phyloP scores from a whole-genome alignment of 1,140 invertebrate species.

The Aphidius ervi region DNA sequence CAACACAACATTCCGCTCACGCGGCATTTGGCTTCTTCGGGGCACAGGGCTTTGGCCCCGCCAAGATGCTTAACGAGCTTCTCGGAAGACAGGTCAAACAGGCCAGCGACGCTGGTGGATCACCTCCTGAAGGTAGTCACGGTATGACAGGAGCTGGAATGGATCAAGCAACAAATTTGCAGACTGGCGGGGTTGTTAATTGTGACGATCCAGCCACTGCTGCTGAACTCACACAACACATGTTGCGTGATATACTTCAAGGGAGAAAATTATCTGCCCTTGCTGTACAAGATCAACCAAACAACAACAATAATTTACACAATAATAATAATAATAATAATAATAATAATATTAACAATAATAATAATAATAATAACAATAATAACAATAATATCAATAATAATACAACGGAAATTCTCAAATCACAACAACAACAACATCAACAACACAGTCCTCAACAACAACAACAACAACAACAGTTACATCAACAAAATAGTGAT shows the following conservation, averaged over 20 bases:
- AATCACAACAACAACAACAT: constrained; percentile 47
- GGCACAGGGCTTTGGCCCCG: constrained; percentile 66
- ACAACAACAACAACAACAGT: constrained; percentile 40
- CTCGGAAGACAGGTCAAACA: constrained; percentile 72
- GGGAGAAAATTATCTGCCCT: constrained; percentile 65
- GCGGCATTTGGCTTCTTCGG: constrained; percentile 69
- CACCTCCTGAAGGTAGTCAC: constrained; percentile 51
- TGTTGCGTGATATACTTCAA: constrained; percentile 78
- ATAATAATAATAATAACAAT: constrained; percentile 27
- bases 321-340: constrained; percentile 45
- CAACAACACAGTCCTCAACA: constrained; percentile 39
- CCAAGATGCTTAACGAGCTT: constrained; percentile 80
- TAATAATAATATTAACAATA: constrained; percentile 27
- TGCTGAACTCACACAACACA: constrained; percentile 73
- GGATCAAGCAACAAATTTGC: constrained; percentile 47
- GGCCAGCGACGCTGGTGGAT: constrained; percentile 63
- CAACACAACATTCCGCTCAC: constrained; percentile 50
- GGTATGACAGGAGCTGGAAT: constrained; percentile 51
- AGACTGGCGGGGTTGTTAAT: constrained; percentile 51
- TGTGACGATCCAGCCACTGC: constrained; percentile 51
- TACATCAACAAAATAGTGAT: constrained; percentile 45
- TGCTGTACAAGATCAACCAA: constrained; percentile 45
- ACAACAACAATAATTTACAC: constrained; percentile 55
- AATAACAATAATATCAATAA: constrained; percentile 43
- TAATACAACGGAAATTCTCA: constrained; percentile 42